Evolutionary conservation across 2,797 vertebrate genomes (phyloP), one percentile per base, ranked within the genome.

Genomic region (Sandelia bainsii): DNA sequence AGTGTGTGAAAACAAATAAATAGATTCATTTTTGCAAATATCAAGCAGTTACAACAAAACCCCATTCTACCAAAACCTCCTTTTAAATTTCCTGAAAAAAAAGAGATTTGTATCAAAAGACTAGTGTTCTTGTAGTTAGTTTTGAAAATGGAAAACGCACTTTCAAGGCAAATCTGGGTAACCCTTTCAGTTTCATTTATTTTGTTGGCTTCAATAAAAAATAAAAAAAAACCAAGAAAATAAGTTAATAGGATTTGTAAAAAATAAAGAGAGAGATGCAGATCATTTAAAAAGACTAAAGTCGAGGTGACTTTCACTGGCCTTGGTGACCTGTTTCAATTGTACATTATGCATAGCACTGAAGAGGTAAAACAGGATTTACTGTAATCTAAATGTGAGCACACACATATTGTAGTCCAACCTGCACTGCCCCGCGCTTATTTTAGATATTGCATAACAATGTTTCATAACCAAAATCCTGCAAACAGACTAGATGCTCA

Each of bases 361-460:
- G 1, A 50, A 46, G 20, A 44, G 22, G 40, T 73, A 46, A 58
- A 57, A 69, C 20, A 39, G 46, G 46, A 77, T 58, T 69, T 53
- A 19, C 29, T 79, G 79, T 61, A 25, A 71, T 85, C 54, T 67
- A 49, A 73, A 79, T 63, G 62, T 69, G 57, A 69, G 79, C 48
- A 61, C 67, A 79, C 64, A 61, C 14, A 25, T 34, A 34, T 39
- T 12, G 25, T 53, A 19, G 46, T 72, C 57, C 64, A 73, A 75
- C 73, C 68, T 62, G 64, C 59, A 42, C 66, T 44, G 63, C 49
- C 46, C 54, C 65, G 75, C 61, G 81, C 87, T 91, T 86, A 74
- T 91, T 92, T 90, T 89, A 88, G 89, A 86, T 61, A 79, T 93
- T 94, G 81, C 90, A 87, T 93, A 93, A 92, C 76, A 77, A 79